Percentiles rank a stretch among this genome's conserved stretches.
These are phyloP conservation scores for Drosophila mayri DNA, from an alignment of 1,140 invertebrate species.

Conservation along the genomic window DNA sequence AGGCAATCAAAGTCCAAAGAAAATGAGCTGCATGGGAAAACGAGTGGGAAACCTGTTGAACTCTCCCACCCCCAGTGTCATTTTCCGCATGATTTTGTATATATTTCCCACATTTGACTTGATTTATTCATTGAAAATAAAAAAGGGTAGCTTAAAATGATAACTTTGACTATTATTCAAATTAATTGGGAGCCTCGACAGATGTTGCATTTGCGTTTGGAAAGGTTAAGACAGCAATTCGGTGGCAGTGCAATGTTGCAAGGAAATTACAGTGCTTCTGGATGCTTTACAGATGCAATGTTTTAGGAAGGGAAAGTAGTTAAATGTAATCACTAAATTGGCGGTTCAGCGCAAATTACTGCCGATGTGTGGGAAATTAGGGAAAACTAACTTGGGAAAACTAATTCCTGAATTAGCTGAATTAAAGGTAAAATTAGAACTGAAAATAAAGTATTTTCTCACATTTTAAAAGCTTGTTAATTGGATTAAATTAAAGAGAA, in stretches of 20 bases:
- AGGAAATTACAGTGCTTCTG: conserved; percentile 37
- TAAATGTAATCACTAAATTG: conserved; percentile 27
- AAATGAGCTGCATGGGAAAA: conserved; percentile 51
- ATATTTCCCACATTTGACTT: conserved; percentile 21
- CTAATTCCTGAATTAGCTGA: neutral
- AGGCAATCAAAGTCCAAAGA: conserved; percentile 33
- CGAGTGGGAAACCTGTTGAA: conserved; percentile 57
- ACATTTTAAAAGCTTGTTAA: neutral
- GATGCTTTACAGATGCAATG: conserved; percentile 12
- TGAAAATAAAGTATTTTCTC: neutral
- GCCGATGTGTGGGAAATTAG: conserved; percentile 10
- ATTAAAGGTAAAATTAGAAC: neutral
- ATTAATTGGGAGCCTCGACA: conserved; percentile 29
- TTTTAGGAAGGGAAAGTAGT: conserved; percentile 14
- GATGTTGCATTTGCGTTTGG: conserved; percentile 15
- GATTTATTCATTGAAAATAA: conserved; percentile 11
- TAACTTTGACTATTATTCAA: conserved; percentile 37
- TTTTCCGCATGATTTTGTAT: conserved; percentile 56
- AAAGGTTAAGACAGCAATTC: conserved; percentile 19
- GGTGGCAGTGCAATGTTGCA: conserved; percentile 29
- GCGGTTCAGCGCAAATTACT: neutral
- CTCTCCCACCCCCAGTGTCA: conserved; percentile 28
- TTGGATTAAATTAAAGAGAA: accelerated
- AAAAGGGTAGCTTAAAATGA: conserved; percentile 3
- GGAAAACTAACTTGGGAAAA: neutral